Percentiles rank a stretch among this genome's conserved stretches.
Conservation (phyloP, 1,140 invertebrate genomes). For the Sitobion miscanthi region DNA sequence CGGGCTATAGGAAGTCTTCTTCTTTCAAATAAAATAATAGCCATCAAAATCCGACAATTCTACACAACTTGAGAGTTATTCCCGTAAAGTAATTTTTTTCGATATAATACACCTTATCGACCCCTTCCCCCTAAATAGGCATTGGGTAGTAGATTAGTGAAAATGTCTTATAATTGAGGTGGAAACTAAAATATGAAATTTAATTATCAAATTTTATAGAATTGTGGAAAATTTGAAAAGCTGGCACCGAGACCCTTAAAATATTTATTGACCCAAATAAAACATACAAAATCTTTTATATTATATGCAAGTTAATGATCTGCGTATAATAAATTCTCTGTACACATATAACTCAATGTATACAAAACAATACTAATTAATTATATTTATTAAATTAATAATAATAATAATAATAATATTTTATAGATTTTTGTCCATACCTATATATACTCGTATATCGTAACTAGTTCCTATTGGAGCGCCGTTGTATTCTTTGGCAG, state of each 20-base stretch:
- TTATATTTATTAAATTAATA: background rate
- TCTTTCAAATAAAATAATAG: no score
- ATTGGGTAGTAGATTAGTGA: no score
- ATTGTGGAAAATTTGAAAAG: no score
- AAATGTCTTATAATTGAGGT: no score
- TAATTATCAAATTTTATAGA: no score
- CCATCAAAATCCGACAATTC: no score
- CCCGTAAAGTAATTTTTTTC: no score
- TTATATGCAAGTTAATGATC: background rate
- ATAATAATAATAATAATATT: background rate
- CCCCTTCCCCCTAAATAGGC: no score
- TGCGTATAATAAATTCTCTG: background rate
- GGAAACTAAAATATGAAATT: no score
- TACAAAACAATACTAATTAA: background rate
- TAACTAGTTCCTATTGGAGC: slow-evolving; percentile 89
- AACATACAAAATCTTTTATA: background rate
- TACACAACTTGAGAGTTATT: no score
- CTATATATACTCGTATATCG: slow-evolving; percentile 78
- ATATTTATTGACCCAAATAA: background rate
- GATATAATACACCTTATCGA: no score
- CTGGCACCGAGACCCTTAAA: background rate
- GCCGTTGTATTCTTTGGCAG: slow-evolving; percentile 87
- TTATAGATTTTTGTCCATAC: slow-evolving; percentile 63
- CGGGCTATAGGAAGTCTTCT: no score
- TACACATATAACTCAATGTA: background rate